A percentile compares a stretch with the other conserved stretches of the same genome.
Evolutionary conservation across 2,888 invertebrate species (phyloP).

Genomic region (Lordiphosa fenestrarum): DNA sequence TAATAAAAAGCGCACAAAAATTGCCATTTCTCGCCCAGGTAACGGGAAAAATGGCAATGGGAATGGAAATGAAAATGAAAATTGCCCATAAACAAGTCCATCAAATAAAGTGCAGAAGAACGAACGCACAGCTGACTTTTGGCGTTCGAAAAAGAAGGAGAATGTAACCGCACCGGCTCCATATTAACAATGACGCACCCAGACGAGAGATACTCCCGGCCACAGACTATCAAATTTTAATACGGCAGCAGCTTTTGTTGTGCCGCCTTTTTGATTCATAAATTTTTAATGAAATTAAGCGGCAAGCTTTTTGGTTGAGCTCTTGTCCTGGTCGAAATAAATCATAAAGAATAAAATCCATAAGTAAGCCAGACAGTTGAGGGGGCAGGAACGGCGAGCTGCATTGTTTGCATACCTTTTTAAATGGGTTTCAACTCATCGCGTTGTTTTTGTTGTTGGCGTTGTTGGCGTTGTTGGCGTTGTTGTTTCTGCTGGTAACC

Average conservation of each 20-base stretch:
- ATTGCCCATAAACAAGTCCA: constrained; percentile 73
- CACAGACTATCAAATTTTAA: constrained; percentile 73
- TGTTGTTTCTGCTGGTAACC: constrained; percentile 35
- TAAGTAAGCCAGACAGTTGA: constrained; percentile 57
- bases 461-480: constrained; percentile 13
- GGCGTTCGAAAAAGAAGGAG: constrained; percentile 43
- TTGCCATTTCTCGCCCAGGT: constrained; percentile 43
- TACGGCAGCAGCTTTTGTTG: constrained; percentile 49
- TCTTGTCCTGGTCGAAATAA: constrained; percentile 46
- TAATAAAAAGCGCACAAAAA: constrained; percentile 72
- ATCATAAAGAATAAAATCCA: constrained; percentile 66
- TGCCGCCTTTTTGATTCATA: constrained; percentile 67
- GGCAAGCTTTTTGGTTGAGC: constrained; percentile 68
- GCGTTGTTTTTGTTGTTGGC: constrained; percentile 16
- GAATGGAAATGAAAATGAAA: constrained; percentile 40
- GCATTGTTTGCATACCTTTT: constrained; percentile 70
- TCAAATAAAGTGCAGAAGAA: constrained; percentile 69
- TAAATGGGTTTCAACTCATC: constrained; percentile 61
- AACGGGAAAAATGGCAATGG: constrained; percentile 33
- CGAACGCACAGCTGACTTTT: constrained; percentile 45
- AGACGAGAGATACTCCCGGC: constrained; percentile 27
- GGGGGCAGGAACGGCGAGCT: constrained; percentile 6
- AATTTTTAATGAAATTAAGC: constrained; percentile 75
- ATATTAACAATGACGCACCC: constrained; percentile 64
- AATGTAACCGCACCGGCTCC: constrained; percentile 45